These are phyloP conservation scores for Bufo gargarizans DNA, from an alignment of 2,113 vertebrate species.

Conservation along the genomic window DNA sequence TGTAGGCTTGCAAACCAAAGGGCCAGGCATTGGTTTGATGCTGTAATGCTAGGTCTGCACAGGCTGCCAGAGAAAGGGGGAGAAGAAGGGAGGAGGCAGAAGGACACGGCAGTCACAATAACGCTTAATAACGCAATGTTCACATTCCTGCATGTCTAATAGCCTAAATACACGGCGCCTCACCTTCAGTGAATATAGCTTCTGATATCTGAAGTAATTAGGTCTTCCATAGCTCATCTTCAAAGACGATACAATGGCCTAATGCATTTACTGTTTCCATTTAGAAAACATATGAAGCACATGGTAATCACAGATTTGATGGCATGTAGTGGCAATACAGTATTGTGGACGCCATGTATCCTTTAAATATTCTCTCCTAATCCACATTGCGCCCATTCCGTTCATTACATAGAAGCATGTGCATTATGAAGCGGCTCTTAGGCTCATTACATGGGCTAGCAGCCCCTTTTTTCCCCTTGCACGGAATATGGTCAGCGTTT, in stretches of 20 bases:
- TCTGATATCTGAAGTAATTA: slow-evolving; percentile 65
- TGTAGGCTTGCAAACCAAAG: slow-evolving; percentile 67
- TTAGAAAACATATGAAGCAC: slow-evolving; percentile 32
- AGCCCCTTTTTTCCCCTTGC: slow-evolving; percentile 9
- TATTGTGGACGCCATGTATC: slow-evolving; percentile 32
- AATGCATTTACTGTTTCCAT: slow-evolving; percentile 37
- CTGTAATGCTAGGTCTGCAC: slow-evolving; percentile 70
- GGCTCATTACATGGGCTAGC: slow-evolving; percentile 4
- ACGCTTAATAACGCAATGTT: slow-evolving; percentile 89
- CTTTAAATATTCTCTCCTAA: slow-evolving; percentile 13
- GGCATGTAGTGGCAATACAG: slow-evolving; percentile 22
- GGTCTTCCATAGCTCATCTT: slow-evolving; percentile 65
- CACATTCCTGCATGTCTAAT: slow-evolving; percentile 94
- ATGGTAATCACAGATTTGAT: slow-evolving; percentile 34
- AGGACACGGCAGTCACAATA: slow-evolving; percentile 82
- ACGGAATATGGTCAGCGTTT: slow-evolving; percentile 59
- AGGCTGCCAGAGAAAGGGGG: slow-evolving; percentile 58
- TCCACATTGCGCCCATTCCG: background rate
- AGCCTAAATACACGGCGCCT: slow-evolving; percentile 70
- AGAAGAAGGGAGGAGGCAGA: slow-evolving; percentile 57
- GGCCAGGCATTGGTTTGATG: slow-evolving; percentile 74
- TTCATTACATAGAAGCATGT: background rate
- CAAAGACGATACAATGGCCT: slow-evolving; percentile 41
- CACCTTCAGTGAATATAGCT: slow-evolving; percentile 59
- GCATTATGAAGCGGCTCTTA: background rate